Base-by-base conservation (phyloP, 2,888 invertebrate species). In the Rambutsinella grinnellia region DNA sequence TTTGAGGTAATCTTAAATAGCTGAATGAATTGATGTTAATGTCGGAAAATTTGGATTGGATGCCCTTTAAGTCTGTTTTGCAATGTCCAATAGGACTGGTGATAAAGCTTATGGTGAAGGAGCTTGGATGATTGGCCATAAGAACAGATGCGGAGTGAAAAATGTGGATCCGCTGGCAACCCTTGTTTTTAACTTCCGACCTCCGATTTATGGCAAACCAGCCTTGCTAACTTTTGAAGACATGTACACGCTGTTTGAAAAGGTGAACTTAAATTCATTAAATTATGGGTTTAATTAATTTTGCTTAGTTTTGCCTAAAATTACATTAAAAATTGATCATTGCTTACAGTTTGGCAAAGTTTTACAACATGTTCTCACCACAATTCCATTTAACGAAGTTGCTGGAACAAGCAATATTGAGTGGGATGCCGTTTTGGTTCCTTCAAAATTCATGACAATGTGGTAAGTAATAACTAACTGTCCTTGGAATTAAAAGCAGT, bases 371-470 rank as follows among this genome's bases (percentile, higher is more conserved):
- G 87, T 97, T 79, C 88, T 98, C 36, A 94, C 95, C 0, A 92
- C 90, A 85, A 92, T 93, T 0, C 92, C 92, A 17, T 95, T 94
- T 86, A 90, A 93, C 0, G 95, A 96, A 86, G 90, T 96, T 0
- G 91, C 95, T 2, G 97, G 97, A 0, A 87, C 93, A 23, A 92
- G 92, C 0, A 94, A 94, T 86, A 90, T 97, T 0, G 98, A 98
- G 88, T 96, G 96, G 95, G 99, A 99, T 87, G 94, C 95, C 0
- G 92, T 94, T 0, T 93, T 93, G 85, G 91, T 96, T 0, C 92
- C 93, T 77, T 92, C 94, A 0, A 90, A 94, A 84, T 93, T 98
- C 67, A 90, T 98, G 90, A 89, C 90, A 0, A 92, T 93, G 85
- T 95, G 94, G 92, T 88, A 83, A 84, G 83, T 76, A 36, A 36